Evolutionary conservation across 1,140 invertebrate species (phyloP).

Genomic region (Hesperophylax magnus): DNA sequence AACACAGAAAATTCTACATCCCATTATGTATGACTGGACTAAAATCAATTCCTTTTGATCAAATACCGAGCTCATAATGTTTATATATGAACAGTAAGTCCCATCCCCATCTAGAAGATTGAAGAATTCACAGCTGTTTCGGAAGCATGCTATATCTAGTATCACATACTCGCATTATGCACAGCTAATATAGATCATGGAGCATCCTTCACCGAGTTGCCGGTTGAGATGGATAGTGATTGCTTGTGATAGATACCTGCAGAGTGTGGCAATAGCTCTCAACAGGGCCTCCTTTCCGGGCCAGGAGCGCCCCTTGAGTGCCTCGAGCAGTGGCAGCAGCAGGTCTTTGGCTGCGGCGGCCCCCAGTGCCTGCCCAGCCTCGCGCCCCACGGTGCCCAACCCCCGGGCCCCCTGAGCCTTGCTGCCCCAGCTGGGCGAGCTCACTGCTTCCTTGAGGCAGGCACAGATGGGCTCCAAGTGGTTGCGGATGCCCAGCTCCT

Average conservation of each 20-base stretch:
- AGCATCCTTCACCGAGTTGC: too few species aligned
- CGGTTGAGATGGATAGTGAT: too few species aligned
- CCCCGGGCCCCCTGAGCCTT: slow-evolving; percentile 89
- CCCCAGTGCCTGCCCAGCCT: slow-evolving; percentile 59
- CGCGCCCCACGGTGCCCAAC: slow-evolving; percentile 83
- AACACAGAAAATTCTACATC: too few species aligned
- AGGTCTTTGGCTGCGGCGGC: slow-evolving; percentile 67
- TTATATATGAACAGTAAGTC: too few species aligned
- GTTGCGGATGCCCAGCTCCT: slow-evolving; percentile 84
- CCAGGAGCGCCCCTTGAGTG: slow-evolving; percentile 89
- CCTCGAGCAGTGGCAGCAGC: slow-evolving; percentile 78
- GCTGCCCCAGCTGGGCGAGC: slow-evolving; percentile 87
- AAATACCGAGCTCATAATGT: too few species aligned
- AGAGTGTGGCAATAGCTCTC: slow-evolving; percentile 82
- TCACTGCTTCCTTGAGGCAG: slow-evolving; percentile 78
- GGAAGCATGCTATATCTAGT: too few species aligned
- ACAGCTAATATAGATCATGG: too few species aligned
- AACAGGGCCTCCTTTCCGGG: slow-evolving; percentile 88
- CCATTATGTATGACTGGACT: too few species aligned
- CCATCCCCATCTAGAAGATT: too few species aligned
- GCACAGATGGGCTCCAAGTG: slow-evolving; percentile 83
- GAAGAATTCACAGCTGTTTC: too few species aligned
- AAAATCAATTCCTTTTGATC: too few species aligned
- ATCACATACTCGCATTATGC: too few species aligned
- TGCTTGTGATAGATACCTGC: slow-evolving; percentile 73